Base-by-base conservation (phyloP, 2,888 invertebrate species). In the Tachina grossa region DNA sequence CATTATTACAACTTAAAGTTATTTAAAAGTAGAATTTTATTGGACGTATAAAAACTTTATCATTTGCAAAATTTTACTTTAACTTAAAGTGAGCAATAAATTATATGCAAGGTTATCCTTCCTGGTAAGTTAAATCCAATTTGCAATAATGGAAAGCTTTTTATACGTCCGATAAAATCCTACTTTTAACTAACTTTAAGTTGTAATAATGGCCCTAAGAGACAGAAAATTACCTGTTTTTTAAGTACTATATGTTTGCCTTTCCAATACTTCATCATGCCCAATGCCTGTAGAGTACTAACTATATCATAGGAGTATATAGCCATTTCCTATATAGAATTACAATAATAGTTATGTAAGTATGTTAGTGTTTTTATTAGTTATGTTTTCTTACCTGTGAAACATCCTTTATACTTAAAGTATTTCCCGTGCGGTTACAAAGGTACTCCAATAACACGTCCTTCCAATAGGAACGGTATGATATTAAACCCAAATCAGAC, bases 191-290 rank as follows among this genome's bases (percentile, higher is more conserved):
- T n/a, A n/a, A n/a, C n/a, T n/a, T n/a, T n/a, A n/a, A n/a, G n/a
- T n/a, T n/a, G n/a, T n/a, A n/a, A n/a, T n/a, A n/a, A n/a, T n/a
- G n/a, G n/a, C n/a, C n/a, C n/a, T n/a, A n/a, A n/a, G 19, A 16
- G 41, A 13, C 2, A 5, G 1, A 14, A 69, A 93, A 16, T 91
- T 89, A 97, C 97, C 95, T 97, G 97, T 93, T 97, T 97, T 92
- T 98, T 98, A 75, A 99, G 94, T 71, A 99, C 97, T 89, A 99
- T 97, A 93, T 99, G 99, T 92, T 98, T 98, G 84, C 98, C 98
- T 93, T 99, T 99, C 98, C 99, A 99, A 92, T 99, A 99, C 93
- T 99, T 99, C 96, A 99, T 97, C 95, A 99, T 97, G 9, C 98
- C 98, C 87, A 99, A 94, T 19, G 98, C 98, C 91, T 99, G 98